Base-by-base conservation (phyloP, 1,140 invertebrate genomes). In the Microplitis mediator region DNA sequence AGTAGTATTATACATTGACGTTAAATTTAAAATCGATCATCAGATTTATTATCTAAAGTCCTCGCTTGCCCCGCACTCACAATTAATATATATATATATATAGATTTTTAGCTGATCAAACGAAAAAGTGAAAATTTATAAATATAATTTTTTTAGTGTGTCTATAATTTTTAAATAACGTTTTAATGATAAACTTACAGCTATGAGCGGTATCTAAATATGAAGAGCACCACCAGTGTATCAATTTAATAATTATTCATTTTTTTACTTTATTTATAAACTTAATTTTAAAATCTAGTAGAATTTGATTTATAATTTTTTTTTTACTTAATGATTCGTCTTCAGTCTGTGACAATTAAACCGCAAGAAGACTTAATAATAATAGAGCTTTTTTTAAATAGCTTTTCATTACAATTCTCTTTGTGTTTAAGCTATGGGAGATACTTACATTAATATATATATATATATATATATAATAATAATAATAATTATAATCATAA, bases 11-110 rank as follows among this genome's bases (percentile, higher is more conserved):
- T 79, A 84, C 81, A 83, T 84, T 86, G 83, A 81, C 81, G 82
- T 84, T 78, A 78, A 81, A 83, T 77, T 77, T 81, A 78, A 80
- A 81, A 82, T 77, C 74, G 78, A 80, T 16, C 74, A 70, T 77
- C 75, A 79, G 78, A 77, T 78, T 79, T 82, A 69, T 80, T 78
- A 76, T 71, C 6, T 52, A 23, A 23, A 23, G 23, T 23, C 60
- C 5, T 71, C 54, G 45, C 79, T 79, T 71, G 72, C 74, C 71
- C 73, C 75, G 39, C 39, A 45, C 39, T 45, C 3, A 45, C 11
- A 45, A 45, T 45, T 9, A 45, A 45, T 45, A 45, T 45, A 45
- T 45, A 45, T 45, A 45, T 45, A 11, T 45, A 9, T 39, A 39
- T 39, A 39, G 36, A 39, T 45, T 60, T 58, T 60, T 35, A 45